phyloP scores from a whole-genome alignment of 2,113 vertebrate genomes.

The Zingel zingel region DNA sequence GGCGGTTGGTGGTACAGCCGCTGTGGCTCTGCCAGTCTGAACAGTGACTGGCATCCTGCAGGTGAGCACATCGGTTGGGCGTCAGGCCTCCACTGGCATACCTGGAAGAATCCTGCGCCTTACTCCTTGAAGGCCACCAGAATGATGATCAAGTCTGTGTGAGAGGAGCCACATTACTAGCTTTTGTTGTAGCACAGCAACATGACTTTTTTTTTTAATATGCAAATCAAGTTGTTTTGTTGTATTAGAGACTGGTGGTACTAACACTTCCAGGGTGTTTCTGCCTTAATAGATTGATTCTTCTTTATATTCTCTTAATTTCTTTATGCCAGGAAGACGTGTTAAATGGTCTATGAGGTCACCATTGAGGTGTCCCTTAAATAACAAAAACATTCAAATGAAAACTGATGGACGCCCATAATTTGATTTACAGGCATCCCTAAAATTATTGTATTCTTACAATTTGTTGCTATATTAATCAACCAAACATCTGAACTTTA shows the following conservation, averaged over 20 bases:
- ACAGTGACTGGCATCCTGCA: conserved; percentile 67
- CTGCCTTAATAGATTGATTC: too few species aligned
- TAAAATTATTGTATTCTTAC: too few species aligned
- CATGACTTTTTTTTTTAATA: too few species aligned
- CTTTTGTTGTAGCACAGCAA: neutral
- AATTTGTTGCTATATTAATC: too few species aligned
- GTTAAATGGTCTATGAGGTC: too few species aligned
- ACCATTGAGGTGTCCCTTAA: neutral
- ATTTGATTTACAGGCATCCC: too few species aligned
- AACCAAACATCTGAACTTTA: too few species aligned
- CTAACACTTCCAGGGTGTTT: too few species aligned
- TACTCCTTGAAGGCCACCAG: conserved; percentile 70
- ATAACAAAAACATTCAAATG: too few species aligned
- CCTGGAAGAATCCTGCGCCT: conserved; percentile 64
- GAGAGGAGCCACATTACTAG: neutral
- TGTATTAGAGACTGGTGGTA: neutral
- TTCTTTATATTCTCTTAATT: too few species aligned
- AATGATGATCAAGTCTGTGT: conserved; percentile 67
- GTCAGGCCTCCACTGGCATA: conserved; percentile 80
- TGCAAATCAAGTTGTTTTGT: neutral
- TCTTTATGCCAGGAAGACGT: too few species aligned
- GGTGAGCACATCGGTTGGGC: conserved; percentile 61
- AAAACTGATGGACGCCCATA: too few species aligned
- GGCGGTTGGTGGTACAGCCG: conserved; percentile 81
- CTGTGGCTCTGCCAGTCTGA: conserved; percentile 76